Evolutionary conservation across 1,140 invertebrate genomes (phyloP).

Genomic region (Scaptomyza graminum): DNA sequence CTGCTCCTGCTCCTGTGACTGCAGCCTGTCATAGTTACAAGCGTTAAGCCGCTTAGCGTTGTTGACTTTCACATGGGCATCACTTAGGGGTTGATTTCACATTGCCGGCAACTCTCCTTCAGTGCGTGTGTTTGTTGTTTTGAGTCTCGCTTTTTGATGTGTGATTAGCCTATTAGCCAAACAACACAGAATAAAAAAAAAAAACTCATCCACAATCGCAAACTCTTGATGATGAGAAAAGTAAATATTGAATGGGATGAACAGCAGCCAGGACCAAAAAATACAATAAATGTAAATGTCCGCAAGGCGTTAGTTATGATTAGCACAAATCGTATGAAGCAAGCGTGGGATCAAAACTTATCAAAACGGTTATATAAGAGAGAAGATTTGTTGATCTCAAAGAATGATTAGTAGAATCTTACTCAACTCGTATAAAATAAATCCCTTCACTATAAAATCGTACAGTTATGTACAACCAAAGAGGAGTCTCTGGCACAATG

Average conservation of each 20-base stretch:
- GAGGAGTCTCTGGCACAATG: neutral
- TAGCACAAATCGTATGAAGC: slow-evolving; percentile 25
- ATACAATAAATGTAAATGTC: slow-evolving; percentile 62
- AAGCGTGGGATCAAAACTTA: slow-evolving; percentile 58
- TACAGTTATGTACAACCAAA: too few species aligned
- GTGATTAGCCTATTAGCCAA: slow-evolving; percentile 80
- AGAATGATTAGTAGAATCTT: too few species aligned
- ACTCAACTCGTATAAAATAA: too few species aligned
- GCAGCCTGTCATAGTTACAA: slow-evolving; percentile 73
- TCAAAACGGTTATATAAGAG: too few species aligned
- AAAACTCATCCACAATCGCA: slow-evolving; percentile 39
- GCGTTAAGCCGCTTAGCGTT: slow-evolving; percentile 78
- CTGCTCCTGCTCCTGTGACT: slow-evolving; percentile 14
- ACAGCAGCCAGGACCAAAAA: slow-evolving; percentile 19
- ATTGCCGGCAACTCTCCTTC: neutral
- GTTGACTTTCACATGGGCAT: slow-evolving; percentile 76
- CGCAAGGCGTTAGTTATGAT: slow-evolving; percentile 64
- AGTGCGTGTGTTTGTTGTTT: slow-evolving; percentile 48
- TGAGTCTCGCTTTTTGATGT: slow-evolving; percentile 72
- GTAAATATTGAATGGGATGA: slow-evolving; percentile 74
- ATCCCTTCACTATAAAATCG: too few species aligned
- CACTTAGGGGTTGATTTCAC: slow-evolving; percentile 68
- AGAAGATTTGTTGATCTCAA: neutral
- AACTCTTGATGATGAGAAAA: slow-evolving; percentile 76
- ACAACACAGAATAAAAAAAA: slow-evolving; percentile 46